These are phyloP conservation scores for Apoderus coryli DNA, from an alignment of 2,888 invertebrate genomes.

Conservation along the genomic window DNA sequence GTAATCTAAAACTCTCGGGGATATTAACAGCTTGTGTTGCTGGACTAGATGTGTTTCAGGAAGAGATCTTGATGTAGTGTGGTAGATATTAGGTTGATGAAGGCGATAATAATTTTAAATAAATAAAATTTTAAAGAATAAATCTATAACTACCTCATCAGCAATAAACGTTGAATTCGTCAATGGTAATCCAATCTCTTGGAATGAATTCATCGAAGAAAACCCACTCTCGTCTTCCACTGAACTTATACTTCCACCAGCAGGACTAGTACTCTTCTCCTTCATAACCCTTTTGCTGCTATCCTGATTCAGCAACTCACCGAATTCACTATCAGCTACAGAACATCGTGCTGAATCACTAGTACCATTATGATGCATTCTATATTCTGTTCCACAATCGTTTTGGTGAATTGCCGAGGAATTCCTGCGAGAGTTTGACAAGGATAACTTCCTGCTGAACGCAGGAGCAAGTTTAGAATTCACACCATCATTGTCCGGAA, in stretches of 20 bases:
- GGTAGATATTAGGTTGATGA: too few species aligned
- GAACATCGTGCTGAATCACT: constrained; percentile 20
- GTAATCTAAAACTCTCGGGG: too few species aligned
- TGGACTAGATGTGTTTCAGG: too few species aligned
- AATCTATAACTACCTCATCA: too few species aligned
- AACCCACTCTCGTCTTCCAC: constrained; percentile 74
- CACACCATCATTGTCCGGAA: constrained; percentile 24
- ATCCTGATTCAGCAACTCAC: constrained; percentile 14
- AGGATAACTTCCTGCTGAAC: constrained; percentile 28
- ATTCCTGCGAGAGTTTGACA: constrained; percentile 19
- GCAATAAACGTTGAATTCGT: constrained; percentile 23
- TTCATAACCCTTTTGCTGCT: too few species aligned
- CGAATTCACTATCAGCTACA: constrained; percentile 20
- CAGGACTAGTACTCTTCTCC: constrained; percentile 15
- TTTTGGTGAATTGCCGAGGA: constrained; percentile 10
- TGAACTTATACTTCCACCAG: constrained; percentile 28
- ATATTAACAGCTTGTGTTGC: too few species aligned
- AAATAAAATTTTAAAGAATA: too few species aligned
- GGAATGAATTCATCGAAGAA: constrained; percentile 73
- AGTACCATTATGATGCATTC: constrained; percentile 9
- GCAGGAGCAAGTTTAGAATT: constrained; percentile 26
- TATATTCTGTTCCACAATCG: constrained; percentile 9
- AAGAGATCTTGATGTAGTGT: too few species aligned
- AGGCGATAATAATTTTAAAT: too few species aligned
- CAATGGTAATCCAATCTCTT: constrained; percentile 61